Conservation (phyloP, 1,140 invertebrate genomes). For the Drosophila takahashii region DNA sequence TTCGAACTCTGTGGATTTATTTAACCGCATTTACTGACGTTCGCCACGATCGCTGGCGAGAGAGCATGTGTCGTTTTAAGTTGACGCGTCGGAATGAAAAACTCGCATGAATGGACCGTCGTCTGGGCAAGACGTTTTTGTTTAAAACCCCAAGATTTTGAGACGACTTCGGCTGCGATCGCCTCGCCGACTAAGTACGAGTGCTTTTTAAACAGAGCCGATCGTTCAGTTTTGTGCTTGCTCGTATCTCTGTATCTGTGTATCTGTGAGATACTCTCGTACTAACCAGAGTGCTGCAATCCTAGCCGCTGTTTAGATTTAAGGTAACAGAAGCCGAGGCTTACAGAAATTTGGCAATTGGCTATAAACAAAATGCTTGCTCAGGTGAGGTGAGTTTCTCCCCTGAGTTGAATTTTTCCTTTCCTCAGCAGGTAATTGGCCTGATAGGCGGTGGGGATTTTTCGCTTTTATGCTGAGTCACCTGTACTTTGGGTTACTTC, state of each 20-base stretch:
- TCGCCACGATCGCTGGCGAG: conserved; percentile 53
- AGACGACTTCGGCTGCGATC: conserved; percentile 47
- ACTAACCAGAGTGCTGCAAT: conserved; percentile 40
- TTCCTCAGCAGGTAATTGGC: conserved; percentile 12
- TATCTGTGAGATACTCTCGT: conserved; percentile 29
- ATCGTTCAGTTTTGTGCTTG: conserved; percentile 26
- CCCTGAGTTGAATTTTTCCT: conserved; percentile 48
- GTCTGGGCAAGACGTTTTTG: conserved; percentile 83
- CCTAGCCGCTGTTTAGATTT: conserved; percentile 45
- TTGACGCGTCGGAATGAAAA: conserved; percentile 85
- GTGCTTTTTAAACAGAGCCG: conserved; percentile 36
- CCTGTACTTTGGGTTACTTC: conserved; percentile 24
- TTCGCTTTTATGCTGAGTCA: conserved; percentile 49
- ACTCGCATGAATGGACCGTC: conserved; percentile 84
- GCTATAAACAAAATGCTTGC: conserved; percentile 10
- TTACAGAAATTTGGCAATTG: conserved; percentile 56
- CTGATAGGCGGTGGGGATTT: conserved; percentile 21
- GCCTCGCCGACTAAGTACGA: conserved; percentile 75
- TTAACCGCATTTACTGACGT: conserved; percentile 44
- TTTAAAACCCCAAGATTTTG: conserved; percentile 70
- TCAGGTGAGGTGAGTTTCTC: conserved; percentile 14
- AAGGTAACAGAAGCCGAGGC: conserved; percentile 1
- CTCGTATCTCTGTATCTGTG: conserved; percentile 2
- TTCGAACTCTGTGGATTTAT: conserved; percentile 9
- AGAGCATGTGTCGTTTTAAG: conserved; percentile 81